Evolutionary conservation across 2,888 invertebrate species (phyloP).

Genomic region (Dione juno): DNA sequence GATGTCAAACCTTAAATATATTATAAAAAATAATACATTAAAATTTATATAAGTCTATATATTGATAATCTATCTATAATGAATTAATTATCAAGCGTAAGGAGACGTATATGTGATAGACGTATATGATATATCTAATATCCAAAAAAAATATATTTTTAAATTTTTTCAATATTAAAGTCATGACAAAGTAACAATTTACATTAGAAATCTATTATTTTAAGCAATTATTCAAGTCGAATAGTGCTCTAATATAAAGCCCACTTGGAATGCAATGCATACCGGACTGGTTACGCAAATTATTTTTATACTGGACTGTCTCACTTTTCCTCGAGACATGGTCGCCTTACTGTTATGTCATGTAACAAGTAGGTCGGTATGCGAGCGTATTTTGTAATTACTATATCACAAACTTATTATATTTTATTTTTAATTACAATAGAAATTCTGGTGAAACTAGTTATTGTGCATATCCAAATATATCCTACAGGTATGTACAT

Average conservation of each 20-base stretch:
- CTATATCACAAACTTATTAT: slow-evolving; percentile 13
- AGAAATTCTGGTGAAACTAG: neutral
- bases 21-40: no score
- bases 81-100: no score
- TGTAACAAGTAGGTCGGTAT: slow-evolving; percentile 58
- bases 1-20: no score
- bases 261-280: slow-evolving; percentile 30
- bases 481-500: no score
- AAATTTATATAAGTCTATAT: no score
- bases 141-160: no score
- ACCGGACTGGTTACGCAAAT: slow-evolving; percentile 38
- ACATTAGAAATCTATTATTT: slow-evolving; percentile 20
- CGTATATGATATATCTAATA: no score
- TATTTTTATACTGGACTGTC: slow-evolving; percentile 42
- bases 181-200: slow-evolving; percentile 8
- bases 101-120: no score
- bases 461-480: no score
- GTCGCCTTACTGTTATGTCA: slow-evolving; percentile 58
- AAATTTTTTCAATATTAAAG: neutral
- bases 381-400: slow-evolving; percentile 52
- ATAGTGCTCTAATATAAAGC: slow-evolving; percentile 19
- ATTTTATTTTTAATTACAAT: neutral
- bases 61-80: no score
- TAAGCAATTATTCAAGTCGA: slow-evolving; percentile 13
- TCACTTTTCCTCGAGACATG: slow-evolving; percentile 53